Evolutionary conservation across 2,888 invertebrate genomes (phyloP), one percentile per base, ranked within the genome.

Genomic region (Vandiemenella viatica): DNA sequence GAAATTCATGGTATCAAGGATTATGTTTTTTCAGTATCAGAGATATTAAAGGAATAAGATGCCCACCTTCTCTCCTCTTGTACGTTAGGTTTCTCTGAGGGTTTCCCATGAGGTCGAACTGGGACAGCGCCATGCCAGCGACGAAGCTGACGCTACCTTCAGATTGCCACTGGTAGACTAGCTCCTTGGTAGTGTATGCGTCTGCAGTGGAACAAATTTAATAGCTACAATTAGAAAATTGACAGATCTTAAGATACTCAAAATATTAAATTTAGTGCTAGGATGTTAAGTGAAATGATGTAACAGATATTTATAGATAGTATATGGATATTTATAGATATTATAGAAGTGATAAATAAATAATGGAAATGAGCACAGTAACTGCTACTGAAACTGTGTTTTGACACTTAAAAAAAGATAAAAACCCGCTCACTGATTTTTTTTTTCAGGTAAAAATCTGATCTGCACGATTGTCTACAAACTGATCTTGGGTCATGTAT

Each of bases 21-120:
- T 32, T 3, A 32, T 32, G 15, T 15, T 5, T 32, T 32, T 32
- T 5, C 32, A 5, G 13, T 32, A 7, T 15, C 13, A 32, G 15
- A 32, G 15, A 32, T 32, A 1, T 7, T 4, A n/a, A 32, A 32
- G 13, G 13, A 32, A 32, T 32, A 1, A 13, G 18, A 17, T 23
- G 53, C 58, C 59, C 67, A 80, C 82, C 88, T 70, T 89, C 88
- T 56, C 88, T 74, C 45, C 88, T 74, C 0, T 77, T 75, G 55
- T 85, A 81, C 0, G 87, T 87, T 55, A 83, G 79, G 66, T 90
- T 90, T 55, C 86, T 75, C 58, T 83, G 83, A 5, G 84, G 85
- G 62, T 78, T 86, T 61, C 87, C 85, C 67, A 88, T 88, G 56
- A 96, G 74, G 66, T 92, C 91, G 63, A 95, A 96, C 67, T 95